phyloP scores from a whole-genome alignment of 2,113 vertebrate species.

The Formicarius rufipectus region DNA sequence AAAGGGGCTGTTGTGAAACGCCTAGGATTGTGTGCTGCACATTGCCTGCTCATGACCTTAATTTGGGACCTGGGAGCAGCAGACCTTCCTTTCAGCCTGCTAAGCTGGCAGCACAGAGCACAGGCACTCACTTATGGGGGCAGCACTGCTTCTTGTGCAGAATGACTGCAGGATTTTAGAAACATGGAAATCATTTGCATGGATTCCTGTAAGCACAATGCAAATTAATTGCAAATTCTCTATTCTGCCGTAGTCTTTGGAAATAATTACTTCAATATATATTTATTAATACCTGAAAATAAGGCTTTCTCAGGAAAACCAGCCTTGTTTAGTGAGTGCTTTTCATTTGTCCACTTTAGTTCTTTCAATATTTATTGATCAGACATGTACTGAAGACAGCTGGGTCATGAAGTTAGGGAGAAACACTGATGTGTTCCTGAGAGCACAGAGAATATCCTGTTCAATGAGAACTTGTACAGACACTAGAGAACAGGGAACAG shows the following conservation, averaged over 20 bases:
- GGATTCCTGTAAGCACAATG: background rate
- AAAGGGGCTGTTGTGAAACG: background rate
- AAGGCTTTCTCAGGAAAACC: background rate
- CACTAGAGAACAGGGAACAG: background rate
- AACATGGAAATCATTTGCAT: background rate
- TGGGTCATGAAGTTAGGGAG: background rate
- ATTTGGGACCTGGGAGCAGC: background rate
- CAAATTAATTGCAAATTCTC: background rate
- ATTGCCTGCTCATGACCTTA: background rate
- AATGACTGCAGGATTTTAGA: background rate
- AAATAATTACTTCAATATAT: background rate
- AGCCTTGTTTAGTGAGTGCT: background rate
- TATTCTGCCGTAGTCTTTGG: background rate
- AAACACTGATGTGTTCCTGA: background rate
- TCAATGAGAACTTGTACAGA: background rate
- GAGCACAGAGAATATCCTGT: background rate
- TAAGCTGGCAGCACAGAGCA: background rate
- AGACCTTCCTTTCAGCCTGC: background rate
- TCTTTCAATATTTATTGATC: constrained; percentile 48
- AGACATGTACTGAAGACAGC: constrained; percentile 18
- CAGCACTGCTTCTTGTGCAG: background rate
- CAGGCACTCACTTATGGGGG: background rate
- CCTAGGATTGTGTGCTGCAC: background rate
- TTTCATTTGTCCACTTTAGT: constrained; percentile 39
- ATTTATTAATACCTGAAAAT: constrained; percentile 9